Base-by-base conservation (phyloP, 2,888 invertebrate genomes). In the Netelia fuscicornis region DNA sequence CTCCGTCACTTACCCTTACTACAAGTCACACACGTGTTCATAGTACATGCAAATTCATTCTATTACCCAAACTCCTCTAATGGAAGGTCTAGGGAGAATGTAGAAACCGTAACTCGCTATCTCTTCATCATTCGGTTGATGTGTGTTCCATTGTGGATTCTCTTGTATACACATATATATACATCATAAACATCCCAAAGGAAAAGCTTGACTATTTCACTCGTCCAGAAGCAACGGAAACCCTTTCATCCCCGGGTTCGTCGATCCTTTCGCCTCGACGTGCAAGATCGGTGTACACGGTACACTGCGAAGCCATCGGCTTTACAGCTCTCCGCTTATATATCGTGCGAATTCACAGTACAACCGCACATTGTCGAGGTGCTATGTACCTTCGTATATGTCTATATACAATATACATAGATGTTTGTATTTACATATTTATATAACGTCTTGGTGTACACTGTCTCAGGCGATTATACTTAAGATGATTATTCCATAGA, bases 401-500 rank as follows among this genome's bases (percentile, higher is more conserved):
- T 2, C 6, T 67, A 48, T 13, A 48, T 3, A 48, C 48, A 11
- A 48, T 10, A 48, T 37, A 6, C 6, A 37, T 86, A 86, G 87
- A 83, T 86, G 58, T 71, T 77, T 56, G 58, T 13, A 37, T 37
- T 6, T 67, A 48, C 3, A 48, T 2, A 11, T 13, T 13, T 10
- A 48, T 75, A 75, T 58, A 67, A 72, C 60, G 70, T 78, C 64
- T 67, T 52, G 77, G 54, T 11, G 64, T 58, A 77, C 72, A 52
- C 85, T 52, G 17, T 78, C 77, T 87, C 80, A 72, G 68, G 67
- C 81, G 85, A 87, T 87, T 86, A 85, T 86, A 83, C 86, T 81
- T 81, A 84, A 88, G 82, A 78, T 85, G 86, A 88, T 87, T 89
- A 89, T 88, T 87, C 82, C 74, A 68, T 78, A 62, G 83, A 86